Evolutionary conservation across 2,888 invertebrate genomes (phyloP).

Genomic region (Caenorhabditis afra): DNA sequence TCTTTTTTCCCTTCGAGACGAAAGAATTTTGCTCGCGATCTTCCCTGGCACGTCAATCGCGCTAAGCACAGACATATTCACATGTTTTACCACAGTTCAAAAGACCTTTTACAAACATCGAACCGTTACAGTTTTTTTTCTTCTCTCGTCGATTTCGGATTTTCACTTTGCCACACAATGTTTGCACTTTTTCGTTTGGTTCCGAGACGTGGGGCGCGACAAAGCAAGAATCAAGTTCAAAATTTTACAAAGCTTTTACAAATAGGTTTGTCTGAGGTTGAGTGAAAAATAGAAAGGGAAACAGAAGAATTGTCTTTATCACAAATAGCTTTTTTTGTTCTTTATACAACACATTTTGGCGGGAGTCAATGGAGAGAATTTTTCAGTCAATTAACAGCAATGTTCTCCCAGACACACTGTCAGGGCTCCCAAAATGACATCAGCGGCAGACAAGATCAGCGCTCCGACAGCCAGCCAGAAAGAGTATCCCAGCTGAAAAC

Average conservation of each 20-base stretch:
- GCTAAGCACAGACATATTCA: constrained; percentile 56
- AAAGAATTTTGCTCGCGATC: constrained; percentile 48
- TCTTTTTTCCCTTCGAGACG: constrained; percentile 5
- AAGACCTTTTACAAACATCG: constrained; percentile 56
- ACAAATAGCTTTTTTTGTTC: constrained; percentile 4
- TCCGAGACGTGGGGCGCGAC: constrained; percentile 13
- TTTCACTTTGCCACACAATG: background rate
- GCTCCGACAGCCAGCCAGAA: constrained; percentile 69
- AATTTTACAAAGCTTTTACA: constrained; percentile 43
- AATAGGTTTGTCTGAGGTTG: constrained; percentile 23
- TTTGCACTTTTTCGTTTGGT: constrained; percentile 45
- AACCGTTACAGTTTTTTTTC: constrained; percentile 31
- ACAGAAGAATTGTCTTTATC: constrained; percentile 19
- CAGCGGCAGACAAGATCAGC: constrained; percentile 60
- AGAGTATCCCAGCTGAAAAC: constrained; percentile 66
- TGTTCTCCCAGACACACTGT: constrained; percentile 66
- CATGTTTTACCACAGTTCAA: constrained; percentile 52
- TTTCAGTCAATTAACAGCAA: constrained; percentile 67
- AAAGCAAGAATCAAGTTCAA: constrained; percentile 50
- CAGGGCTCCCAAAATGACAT: constrained; percentile 61
- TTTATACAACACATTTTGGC: constrained; percentile 2
- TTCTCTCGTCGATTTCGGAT: background rate
- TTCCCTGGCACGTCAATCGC: constrained; percentile 36
- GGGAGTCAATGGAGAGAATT: background rate
- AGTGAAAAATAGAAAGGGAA: too few relatives aligned